phyloP scores from a whole-genome alignment of 1,140 invertebrate genomes.

The Platyscapa corneri region DNA sequence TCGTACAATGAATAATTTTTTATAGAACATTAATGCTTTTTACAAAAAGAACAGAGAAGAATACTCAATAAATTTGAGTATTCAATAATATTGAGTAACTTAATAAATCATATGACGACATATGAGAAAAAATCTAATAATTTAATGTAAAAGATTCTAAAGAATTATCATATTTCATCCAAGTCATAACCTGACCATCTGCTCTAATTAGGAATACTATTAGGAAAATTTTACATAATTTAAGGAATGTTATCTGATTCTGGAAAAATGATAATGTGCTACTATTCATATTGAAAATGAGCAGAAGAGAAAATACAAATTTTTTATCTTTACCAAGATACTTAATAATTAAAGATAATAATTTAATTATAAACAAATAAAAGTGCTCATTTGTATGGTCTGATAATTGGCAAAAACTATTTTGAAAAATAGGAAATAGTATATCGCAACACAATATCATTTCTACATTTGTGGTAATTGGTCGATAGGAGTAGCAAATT shows the following conservation, averaged over 20 bases:
- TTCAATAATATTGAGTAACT: background rate
- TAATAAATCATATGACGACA: background rate
- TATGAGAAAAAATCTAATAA: background rate
- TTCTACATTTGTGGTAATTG: constrained; percentile 90
- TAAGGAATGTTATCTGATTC: constrained; percentile 48
- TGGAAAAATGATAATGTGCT: constrained; percentile 17
- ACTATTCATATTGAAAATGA: constrained; percentile 11
- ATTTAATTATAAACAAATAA: constrained; percentile 31
- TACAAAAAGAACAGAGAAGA: constrained; percentile 25
- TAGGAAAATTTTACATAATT: constrained; percentile 1
- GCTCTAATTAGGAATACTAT: constrained; percentile 1
- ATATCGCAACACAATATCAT: constrained; percentile 25
- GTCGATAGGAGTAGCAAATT: constrained; percentile 95
- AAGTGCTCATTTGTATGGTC: constrained; percentile 22
- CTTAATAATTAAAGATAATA: constrained; percentile 39
- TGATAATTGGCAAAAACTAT: constrained; percentile 32
- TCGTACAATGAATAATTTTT: constrained; percentile 15
- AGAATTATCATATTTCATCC: too few relatives aligned
- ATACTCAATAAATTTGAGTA: constrained; percentile 13
- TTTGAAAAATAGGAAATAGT: constrained; percentile 33
- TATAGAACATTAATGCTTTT: background rate
- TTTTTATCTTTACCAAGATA: background rate
- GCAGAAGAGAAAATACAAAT: constrained; percentile 21
- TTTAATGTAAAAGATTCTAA: constrained; percentile 24
- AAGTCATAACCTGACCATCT: background rate